A percentile compares a stretch with the other conserved stretches of the same genome.
phyloP scores from a whole-genome alignment of 2,888 invertebrate genomes.

The Criorhina ranunculi region DNA sequence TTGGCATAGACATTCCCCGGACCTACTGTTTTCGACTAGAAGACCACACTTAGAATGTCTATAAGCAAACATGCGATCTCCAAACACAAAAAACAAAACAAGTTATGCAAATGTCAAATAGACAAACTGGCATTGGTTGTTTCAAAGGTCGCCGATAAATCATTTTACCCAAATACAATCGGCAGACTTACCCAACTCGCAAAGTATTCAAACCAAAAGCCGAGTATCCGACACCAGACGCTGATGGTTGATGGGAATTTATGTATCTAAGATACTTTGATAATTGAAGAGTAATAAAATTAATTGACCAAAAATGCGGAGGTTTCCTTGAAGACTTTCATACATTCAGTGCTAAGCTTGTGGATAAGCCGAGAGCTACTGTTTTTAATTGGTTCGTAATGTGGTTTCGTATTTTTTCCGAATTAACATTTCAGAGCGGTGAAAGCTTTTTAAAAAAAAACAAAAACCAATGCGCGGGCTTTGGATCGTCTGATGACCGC shows the following conservation, averaged over 20 bases:
- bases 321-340: neutral
- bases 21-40: neutral
- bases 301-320: slow-evolving; percentile 14
- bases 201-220: slow-evolving; percentile 7
- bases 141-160: slow-evolving; percentile 19
- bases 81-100: neutral
- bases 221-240: slow-evolving; percentile 11
- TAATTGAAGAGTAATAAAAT: slow-evolving; percentile 55
- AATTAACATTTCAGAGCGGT: neutral
- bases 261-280: slow-evolving; percentile 16
- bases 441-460: neutral
- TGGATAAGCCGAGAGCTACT: neutral
- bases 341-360: neutral
- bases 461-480: neutral
- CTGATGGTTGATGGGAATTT: neutral
- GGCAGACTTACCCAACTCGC: slow-evolving; percentile 10
- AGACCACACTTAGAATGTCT: neutral
- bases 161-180: slow-evolving; percentile 12
- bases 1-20: slow-evolving; percentile 1
- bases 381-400: neutral
- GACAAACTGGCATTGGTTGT: neutral
- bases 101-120: slow-evolving; percentile 17
- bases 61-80: slow-evolving; percentile 2
- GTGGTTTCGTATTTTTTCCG: neutral
- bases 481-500: slow-evolving; percentile 16